Base-by-base conservation (phyloP, 2,113 vertebrate species). In the Ophiodon elongatus region DNA sequence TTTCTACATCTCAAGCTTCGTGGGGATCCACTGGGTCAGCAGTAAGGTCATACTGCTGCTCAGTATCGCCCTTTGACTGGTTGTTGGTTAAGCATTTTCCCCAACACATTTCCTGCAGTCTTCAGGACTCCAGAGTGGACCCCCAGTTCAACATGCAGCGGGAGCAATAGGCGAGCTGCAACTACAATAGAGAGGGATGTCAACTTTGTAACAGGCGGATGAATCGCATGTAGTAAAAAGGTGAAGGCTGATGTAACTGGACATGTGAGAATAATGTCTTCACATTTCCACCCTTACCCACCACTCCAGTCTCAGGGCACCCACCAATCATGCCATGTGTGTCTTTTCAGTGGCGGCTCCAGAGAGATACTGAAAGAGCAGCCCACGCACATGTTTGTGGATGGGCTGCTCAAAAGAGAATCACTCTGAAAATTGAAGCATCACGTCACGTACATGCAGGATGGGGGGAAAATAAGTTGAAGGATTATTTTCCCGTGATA, bases 1-100 rank as follows among this genome's bases (percentile, higher is more conserved):
- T 90, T 84, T 88, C 41, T 37, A 67, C 76, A 59, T 66, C 79
- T 79, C 90, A 82, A 29, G 23, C 11, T 57, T 41, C 67, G 57
- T 13, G 13, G 52, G 78, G 54, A 56, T 87, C 79, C 81, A 82
- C 84, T 59, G n/a, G 41, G 35, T 66, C 81, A 85, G 65, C 73
- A 74, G 39, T 71, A 80, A 78, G 84, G 75, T 82, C 81, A 86
- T 7, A 33, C 35, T 6, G 41, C 65, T 78, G 78, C 73, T 50
- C 23, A 0, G 1, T 31, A 15, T 41, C 71, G 47, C 43, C 73
- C 73, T 80, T 81, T 86, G 76, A 72, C 77, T 76, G 56, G 23
- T 23, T 76, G 54, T 47, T 74, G 25, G 29, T 41, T 19, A 17
- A 10, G 8, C 9, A n/a, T 31, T 50, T 54, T 19, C 8, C 15